A percentile compares a stretch with the other conserved stretches of the same genome.
These are phyloP conservation scores for Camponotus pennsylvanicus DNA, from an alignment of 1,140 invertebrate species.

Conservation along the genomic window DNA sequence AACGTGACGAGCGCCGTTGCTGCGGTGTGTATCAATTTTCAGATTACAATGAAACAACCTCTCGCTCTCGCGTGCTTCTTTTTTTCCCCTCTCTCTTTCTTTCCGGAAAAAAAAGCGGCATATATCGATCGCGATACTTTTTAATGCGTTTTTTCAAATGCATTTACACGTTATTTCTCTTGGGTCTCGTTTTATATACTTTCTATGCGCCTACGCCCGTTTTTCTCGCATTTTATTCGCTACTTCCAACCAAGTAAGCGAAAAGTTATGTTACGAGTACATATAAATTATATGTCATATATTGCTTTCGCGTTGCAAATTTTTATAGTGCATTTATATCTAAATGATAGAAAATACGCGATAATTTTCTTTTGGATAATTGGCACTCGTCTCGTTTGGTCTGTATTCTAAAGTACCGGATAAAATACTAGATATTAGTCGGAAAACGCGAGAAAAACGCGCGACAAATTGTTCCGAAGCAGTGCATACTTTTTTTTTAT, in stretches of 20 bases:
- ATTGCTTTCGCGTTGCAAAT: background rate
- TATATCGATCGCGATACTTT: conserved; percentile 54
- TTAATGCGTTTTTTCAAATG: conserved; percentile 50
- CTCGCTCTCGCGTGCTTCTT: conserved; percentile 39
- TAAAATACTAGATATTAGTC: background rate
- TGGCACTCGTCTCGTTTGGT: background rate
- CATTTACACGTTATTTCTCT: conserved; percentile 52
- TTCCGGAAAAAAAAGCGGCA: conserved; percentile 44
- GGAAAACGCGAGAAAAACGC: background rate
- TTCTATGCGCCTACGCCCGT: conserved; percentile 34
- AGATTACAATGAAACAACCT: conserved; percentile 63
- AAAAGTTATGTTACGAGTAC: background rate
- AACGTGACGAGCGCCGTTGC: conserved; percentile 46
- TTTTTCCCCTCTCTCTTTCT: background rate
- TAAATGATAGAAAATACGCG: background rate
- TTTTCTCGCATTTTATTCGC: conserved; percentile 18
- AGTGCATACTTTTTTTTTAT: background rate
- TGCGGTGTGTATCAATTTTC: conserved; percentile 59
- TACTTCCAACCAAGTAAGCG: conserved; percentile 15
- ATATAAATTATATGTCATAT: conserved; percentile 2
- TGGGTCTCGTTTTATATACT: conserved; percentile 34
- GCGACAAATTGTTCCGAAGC: background rate
- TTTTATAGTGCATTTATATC: background rate
- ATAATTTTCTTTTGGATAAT: background rate
- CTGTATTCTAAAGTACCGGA: background rate